phyloP scores from a whole-genome alignment of 2,113 vertebrate genomes.

The Cervus canadensis region DNA sequence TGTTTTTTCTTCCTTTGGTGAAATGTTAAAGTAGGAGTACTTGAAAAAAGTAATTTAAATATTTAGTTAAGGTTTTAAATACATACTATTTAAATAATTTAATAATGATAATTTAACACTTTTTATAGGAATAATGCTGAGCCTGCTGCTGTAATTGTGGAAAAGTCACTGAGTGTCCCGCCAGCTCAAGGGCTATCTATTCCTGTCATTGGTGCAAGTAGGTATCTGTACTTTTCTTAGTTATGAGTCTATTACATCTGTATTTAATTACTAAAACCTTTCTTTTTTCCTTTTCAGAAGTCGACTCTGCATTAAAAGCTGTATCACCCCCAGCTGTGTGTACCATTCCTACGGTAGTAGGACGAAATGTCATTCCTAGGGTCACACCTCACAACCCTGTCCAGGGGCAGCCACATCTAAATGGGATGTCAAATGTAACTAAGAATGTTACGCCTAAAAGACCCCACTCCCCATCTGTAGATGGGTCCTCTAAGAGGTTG shows the following conservation, averaged over 20 bases:
- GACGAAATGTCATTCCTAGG: conserved; percentile 78
- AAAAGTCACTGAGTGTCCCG: conserved; percentile 70
- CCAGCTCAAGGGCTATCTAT: conserved; percentile 82
- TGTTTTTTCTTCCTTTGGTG: neutral
- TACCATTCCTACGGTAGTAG: conserved; percentile 79
- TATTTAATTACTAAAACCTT: conserved; percentile 47
- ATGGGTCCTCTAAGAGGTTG: conserved; percentile 83
- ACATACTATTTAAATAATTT: neutral
- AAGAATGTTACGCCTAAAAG: conserved; percentile 80
- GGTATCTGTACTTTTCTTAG: conserved; percentile 66
- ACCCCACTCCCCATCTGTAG: conserved; percentile 80
- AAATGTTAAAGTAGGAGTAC: conserved; percentile 1
- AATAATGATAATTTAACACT: conserved; percentile 25
- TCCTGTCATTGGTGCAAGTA: conserved; percentile 87
- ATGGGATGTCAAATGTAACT: conserved; percentile 75
- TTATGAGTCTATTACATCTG: neutral
- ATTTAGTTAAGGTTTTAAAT: neutral
- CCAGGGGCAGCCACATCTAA: conserved; percentile 79
- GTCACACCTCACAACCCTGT: conserved; percentile 75
- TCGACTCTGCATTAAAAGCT: conserved; percentile 67
- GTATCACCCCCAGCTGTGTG: conserved; percentile 73
- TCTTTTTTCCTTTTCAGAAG: conserved; percentile 71
- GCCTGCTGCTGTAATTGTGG: conserved; percentile 72
- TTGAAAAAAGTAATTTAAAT: conserved; percentile 2
- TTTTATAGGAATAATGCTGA: conserved; percentile 68